A percentile compares a stretch with the other conserved stretches of the same genome.
Conservation (phyloP, 2,113 vertebrate species). For the Melozone crissalis region DNA sequence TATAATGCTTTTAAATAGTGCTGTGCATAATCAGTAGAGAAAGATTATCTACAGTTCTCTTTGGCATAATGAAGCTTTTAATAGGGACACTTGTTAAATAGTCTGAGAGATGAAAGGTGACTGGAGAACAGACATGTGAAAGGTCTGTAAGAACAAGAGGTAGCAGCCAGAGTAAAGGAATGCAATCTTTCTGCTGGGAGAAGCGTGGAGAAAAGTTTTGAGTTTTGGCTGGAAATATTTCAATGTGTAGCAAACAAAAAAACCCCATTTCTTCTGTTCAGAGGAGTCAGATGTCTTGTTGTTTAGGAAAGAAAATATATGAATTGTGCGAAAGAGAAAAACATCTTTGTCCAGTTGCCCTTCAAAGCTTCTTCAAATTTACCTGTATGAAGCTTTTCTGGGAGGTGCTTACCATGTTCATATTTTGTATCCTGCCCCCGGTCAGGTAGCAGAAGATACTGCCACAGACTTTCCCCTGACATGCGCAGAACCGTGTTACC, state of each 20-base stretch:
- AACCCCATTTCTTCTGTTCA: neutral
- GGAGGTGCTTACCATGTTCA: neutral
- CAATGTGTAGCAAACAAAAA: neutral
- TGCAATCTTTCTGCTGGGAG: neutral
- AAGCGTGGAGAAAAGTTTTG: neutral
- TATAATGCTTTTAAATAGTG: neutral
- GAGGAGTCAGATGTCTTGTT: neutral
- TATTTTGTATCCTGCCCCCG: neutral
- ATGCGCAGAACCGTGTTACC: neutral
- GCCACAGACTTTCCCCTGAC: neutral
- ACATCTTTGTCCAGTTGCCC: neutral
- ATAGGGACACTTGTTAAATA: neutral
- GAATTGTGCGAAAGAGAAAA: neutral
- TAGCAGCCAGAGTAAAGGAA: neutral
- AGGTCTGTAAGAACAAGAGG: neutral
- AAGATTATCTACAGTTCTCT: neutral
- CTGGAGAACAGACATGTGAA: neutral
- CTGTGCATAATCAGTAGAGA: neutral
- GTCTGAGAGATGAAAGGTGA: neutral
- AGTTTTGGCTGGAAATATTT: neutral
- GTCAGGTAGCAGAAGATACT: accelerated
- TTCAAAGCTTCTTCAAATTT: neutral
- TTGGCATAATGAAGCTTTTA: neutral
- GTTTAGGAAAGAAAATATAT: neutral
- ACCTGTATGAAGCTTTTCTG: neutral